Evolutionary conservation across 2,888 invertebrate species (phyloP).

Genomic region (Meandrusa payeni): DNA sequence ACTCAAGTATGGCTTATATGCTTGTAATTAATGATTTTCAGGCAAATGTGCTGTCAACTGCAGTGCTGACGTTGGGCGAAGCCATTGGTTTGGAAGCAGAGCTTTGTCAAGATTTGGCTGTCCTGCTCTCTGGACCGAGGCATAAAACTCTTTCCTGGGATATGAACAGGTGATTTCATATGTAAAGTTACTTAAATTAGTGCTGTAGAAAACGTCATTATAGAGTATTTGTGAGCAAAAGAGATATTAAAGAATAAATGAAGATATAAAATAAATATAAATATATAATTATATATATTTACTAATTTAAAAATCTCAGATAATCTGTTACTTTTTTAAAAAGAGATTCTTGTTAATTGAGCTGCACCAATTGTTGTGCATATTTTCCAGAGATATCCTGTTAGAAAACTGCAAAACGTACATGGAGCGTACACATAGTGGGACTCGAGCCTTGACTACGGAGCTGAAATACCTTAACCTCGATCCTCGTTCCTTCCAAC

Average conservation of each 20-base stretch:
- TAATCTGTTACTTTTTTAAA: too few relatives aligned
- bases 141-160: constrained; percentile 87
- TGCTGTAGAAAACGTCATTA: too few relatives aligned
- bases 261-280: too few relatives aligned
- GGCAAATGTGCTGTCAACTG: constrained; percentile 80
- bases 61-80: constrained; percentile 81
- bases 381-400: constrained; percentile 7
- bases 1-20: too few relatives aligned
- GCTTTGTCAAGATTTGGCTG: constrained; percentile 85
- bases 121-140: constrained; percentile 85
- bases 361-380: neutral
- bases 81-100: constrained; percentile 83
- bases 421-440: constrained; percentile 67
- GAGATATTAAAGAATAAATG: too few relatives aligned
- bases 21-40: too few relatives aligned
- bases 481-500: constrained; percentile 84
- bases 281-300: too few relatives aligned
- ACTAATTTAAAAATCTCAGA: too few relatives aligned
- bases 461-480: constrained; percentile 88
- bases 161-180: constrained; percentile 59
- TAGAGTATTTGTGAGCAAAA: too few relatives aligned
- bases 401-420: constrained; percentile 60
- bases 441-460: constrained; percentile 84
- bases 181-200: too few relatives aligned
- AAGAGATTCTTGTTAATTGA: too few relatives aligned